Evolutionary conservation across 2,888 invertebrate species (phyloP).

Genomic region (Sphinx pinastri): DNA sequence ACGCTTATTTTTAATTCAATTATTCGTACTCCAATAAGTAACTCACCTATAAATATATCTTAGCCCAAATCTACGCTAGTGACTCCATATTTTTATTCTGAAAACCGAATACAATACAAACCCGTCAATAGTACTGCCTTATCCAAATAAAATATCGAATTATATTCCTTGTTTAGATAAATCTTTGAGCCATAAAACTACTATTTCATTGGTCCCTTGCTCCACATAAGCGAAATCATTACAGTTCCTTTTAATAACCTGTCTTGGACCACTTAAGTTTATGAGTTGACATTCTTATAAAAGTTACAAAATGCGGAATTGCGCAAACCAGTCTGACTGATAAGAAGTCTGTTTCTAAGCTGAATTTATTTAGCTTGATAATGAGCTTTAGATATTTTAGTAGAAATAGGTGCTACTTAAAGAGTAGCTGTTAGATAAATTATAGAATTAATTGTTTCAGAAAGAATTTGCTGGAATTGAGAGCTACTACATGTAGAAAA

Average conservation of each 20-base stretch:
- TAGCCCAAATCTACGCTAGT: neutral
- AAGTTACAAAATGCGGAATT: slow-evolving; percentile 22
- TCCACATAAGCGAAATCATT: slow-evolving; percentile 34
- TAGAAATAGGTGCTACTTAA: neutral
- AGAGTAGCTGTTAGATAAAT: neutral
- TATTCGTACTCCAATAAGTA: neutral
- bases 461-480: too few relatives aligned
- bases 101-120: neutral
- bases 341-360: slow-evolving; percentile 3
- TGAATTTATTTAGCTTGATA: slow-evolving; percentile 6
- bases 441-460: too few relatives aligned
- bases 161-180: slow-evolving; percentile 31
- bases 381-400: neutral
- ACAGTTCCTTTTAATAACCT: slow-evolving; percentile 32
- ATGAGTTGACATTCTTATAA: slow-evolving; percentile 29
- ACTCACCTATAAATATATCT: neutral
- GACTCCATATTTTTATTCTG: neutral
- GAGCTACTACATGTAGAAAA: too few relatives aligned
- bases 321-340: neutral
- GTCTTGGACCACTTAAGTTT: slow-evolving; percentile 24
- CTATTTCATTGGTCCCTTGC: slow-evolving; percentile 36
- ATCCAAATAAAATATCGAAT: slow-evolving; percentile 25
- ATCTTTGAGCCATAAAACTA: slow-evolving; percentile 39
- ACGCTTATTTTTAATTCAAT: too few relatives aligned
- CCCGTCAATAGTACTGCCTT: slow-evolving; percentile 14